A percentile compares a stretch with the other conserved stretches of the same genome.
phyloP scores from a whole-genome alignment of 2,888 invertebrate genomes.

The Lacanobia oleracea region DNA sequence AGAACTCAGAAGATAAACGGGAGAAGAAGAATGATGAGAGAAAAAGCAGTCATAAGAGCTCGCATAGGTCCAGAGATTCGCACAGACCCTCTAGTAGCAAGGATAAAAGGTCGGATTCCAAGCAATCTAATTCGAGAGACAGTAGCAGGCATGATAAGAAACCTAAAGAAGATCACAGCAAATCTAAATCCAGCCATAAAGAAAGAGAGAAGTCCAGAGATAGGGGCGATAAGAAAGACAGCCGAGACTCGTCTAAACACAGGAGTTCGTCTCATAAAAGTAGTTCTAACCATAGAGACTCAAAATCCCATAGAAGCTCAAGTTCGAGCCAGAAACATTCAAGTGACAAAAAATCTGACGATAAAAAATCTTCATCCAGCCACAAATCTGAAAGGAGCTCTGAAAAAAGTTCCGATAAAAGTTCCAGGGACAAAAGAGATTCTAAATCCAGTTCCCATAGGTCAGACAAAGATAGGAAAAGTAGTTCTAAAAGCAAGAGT shows the following conservation, averaged over 20 bases:
- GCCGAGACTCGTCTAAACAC: conserved; percentile 84
- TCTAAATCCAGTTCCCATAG: conserved; percentile 81
- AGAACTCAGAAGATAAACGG: conserved; percentile 81
- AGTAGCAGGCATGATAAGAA: conserved; percentile 83
- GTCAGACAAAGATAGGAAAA: conserved; percentile 86
- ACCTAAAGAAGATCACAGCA: conserved; percentile 81
- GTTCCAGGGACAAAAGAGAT: conserved; percentile 76
- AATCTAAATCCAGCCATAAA: conserved; percentile 80
- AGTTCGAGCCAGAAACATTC: conserved; percentile 81
- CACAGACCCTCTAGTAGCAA: conserved; percentile 84
- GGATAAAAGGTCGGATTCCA: conserved; percentile 83
- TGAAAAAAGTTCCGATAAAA: conserved; percentile 75
- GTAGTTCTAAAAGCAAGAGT: conserved; percentile 82
- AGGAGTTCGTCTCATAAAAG: conserved; percentile 84
- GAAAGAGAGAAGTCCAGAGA: conserved; percentile 81
- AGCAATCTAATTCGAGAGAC: conserved; percentile 83
- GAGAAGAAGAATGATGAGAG: conserved; percentile 81
- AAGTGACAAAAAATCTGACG: conserved; percentile 79
- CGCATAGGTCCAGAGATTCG: conserved; percentile 84
- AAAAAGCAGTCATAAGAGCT: conserved; percentile 82
- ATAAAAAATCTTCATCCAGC: conserved; percentile 81
- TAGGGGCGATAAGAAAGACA: conserved; percentile 81
- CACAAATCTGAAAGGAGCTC: conserved; percentile 76
- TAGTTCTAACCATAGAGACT: conserved; percentile 81
- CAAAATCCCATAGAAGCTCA: conserved; percentile 81